Percentiles rank a stretch among this genome's conserved stretches.
These are phyloP conservation scores for Ceratitis capitata DNA, from an alignment of 1,140 invertebrate species.

Conservation along the genomic window DNA sequence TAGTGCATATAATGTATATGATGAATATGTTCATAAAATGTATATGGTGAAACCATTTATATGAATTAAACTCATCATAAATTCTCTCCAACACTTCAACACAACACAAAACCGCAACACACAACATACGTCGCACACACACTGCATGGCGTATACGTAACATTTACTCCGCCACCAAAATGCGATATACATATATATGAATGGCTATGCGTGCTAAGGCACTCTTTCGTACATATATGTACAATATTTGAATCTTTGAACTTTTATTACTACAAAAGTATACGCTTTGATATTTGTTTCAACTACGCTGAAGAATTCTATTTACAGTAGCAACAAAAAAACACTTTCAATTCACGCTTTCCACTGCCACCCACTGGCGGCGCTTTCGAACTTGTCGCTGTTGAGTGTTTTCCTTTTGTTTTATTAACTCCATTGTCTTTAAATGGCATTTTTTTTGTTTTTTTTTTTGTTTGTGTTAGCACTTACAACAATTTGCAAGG, in stretches of 20 bases:
- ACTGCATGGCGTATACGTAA: neutral
- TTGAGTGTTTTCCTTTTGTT: neutral
- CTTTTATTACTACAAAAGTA: neutral
- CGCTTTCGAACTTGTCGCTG: no score
- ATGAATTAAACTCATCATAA: no score
- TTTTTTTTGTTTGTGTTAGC: neutral
- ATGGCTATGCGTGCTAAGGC: no score
- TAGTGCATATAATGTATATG: no score
- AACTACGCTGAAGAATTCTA: no score
- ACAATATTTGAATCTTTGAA: neutral
- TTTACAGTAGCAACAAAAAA: no score
- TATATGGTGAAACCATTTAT: no score
- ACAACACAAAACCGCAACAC: neutral
- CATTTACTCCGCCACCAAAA: neutral
- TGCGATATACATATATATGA: no score
- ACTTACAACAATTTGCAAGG: neutral
- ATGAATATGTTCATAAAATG: no score
- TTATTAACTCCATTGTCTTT: neutral
- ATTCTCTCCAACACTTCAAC: neutral
- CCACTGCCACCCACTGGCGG: no score
- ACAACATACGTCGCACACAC: neutral
- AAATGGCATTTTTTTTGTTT: neutral
- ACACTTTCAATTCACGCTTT: no score
- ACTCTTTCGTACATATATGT: neutral
- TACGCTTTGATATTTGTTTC: neutral